Evolutionary conservation across 2,113 vertebrate genomes (phyloP).

Genomic region (Callaeas wilsoni): DNA sequence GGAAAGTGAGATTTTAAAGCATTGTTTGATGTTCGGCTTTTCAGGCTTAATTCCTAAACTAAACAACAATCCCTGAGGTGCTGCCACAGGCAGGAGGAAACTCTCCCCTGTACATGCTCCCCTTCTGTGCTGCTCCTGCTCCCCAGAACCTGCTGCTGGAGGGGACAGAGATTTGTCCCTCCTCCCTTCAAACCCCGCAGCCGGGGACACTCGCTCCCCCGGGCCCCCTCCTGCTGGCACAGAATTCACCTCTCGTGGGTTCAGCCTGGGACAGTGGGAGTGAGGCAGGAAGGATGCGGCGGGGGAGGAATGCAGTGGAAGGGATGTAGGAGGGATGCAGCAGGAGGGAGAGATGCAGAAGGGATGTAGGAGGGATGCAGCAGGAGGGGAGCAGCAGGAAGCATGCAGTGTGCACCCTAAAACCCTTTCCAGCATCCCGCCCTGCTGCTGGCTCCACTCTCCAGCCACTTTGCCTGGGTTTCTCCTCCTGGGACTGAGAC

Average conservation of each 20-base stretch:
- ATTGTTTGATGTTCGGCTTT: not conserved
- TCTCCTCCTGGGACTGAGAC: not conserved
- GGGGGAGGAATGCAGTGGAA: not conserved
- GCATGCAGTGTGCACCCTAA: not conserved
- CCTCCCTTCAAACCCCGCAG: fast-evolving
- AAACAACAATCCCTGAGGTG: not conserved
- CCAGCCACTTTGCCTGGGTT: fast-evolving
- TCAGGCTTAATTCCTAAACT: not conserved
- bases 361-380: not conserved
- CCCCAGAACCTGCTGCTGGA: not conserved
- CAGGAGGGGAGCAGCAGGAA: not conserved
- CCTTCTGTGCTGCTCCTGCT: not conserved
- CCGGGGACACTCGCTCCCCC: fast-evolving
- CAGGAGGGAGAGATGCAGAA: not conserved
- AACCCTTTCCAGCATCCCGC: fast-evolving
- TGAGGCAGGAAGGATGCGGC: not conserved
- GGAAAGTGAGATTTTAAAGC: not conserved
- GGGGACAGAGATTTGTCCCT: fast-evolving
- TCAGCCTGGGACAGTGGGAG: not conserved
- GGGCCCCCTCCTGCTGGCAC: not conserved
- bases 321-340: not conserved
- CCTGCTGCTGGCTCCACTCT: not conserved
- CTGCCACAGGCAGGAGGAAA: not conserved
- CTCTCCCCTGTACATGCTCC: not conserved
- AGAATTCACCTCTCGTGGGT: fast-evolving